Conservation (phyloP, 2,888 invertebrate species). For the Spilarctia lutea region DNA sequence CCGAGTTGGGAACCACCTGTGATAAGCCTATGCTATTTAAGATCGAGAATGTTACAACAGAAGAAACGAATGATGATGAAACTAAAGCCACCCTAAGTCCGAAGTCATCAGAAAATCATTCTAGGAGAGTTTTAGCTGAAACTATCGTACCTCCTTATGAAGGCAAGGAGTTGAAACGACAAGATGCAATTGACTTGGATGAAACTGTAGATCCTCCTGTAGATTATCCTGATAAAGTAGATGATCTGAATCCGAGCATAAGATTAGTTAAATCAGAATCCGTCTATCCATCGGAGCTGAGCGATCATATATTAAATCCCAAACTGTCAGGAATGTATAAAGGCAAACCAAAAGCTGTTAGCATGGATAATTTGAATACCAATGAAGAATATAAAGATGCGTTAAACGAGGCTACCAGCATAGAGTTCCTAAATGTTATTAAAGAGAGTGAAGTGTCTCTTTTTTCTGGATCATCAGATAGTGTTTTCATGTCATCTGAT, state of each 20-base stretch:
- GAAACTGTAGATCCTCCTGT: conserved; percentile 52
- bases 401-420: conserved; percentile 77
- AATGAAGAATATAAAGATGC: conserved; percentile 66
- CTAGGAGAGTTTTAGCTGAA: conserved; percentile 53
- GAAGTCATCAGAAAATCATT: conserved; percentile 45
- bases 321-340: conserved; percentile 70
- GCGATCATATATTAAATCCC: conserved; percentile 65
- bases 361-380: conserved; percentile 74
- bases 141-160: conserved; percentile 59
- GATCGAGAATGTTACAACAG: conserved; percentile 72
- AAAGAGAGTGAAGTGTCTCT: conserved; percentile 69
- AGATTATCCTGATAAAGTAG: conserved; percentile 42
- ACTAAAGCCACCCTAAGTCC: conserved; percentile 40
- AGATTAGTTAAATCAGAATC: conserved; percentile 66
- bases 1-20: conserved; percentile 49
- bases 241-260: conserved; percentile 51
- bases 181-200: conserved; percentile 70
- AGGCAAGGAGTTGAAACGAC: conserved; percentile 68
- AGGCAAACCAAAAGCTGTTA: conserved; percentile 80
- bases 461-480: conserved; percentile 74
- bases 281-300: conserved; percentile 47
- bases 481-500: conserved; percentile 66
- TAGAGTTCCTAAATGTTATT: conserved; percentile 68
- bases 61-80: conserved; percentile 74
- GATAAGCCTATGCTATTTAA: conserved; percentile 52